Evolutionary conservation across 1,140 invertebrate genomes (phyloP).

Genomic region (Megalonaias nervosa): DNA sequence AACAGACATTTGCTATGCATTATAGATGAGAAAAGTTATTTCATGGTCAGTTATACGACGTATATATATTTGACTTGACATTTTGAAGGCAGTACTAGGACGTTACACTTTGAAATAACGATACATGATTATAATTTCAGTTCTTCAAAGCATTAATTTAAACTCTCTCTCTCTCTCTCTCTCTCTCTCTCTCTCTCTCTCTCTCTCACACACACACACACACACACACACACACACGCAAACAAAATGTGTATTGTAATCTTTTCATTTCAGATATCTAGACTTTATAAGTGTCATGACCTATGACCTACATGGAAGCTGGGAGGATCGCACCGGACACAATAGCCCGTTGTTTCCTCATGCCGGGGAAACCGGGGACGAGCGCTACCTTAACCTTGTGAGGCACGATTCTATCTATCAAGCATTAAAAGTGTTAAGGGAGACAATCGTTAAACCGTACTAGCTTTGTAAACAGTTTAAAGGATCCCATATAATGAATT

Average conservation of each 20-base stretch:
- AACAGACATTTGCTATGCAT: no score
- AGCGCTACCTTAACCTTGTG: conserved; percentile 45
- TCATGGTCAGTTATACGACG: no score
- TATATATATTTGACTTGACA: no score
- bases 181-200: no score
- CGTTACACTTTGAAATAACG: no score
- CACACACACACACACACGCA: no score
- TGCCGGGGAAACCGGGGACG: conserved; percentile 45
- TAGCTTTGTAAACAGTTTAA: not conserved
- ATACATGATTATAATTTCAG: no score
- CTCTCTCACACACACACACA: no score
- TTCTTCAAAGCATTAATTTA: no score
- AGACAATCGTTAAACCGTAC: not conserved
- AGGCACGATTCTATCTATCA: not conserved
- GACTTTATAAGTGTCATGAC: conserved; percentile 95
- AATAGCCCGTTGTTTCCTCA: conserved; percentile 67
- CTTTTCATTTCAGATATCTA: conserved; percentile 78
- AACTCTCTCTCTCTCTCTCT: no score
- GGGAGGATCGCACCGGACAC: conserved; percentile 87
- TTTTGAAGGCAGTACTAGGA: no score
- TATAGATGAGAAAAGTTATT: no score
- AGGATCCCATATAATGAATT: not conserved
- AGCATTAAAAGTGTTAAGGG: not conserved
- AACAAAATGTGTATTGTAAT: not conserved
- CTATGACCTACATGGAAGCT: conserved; percentile 95